These are phyloP conservation scores for Piprites chloris DNA, from an alignment of 2,113 vertebrate species.

Conservation along the genomic window DNA sequence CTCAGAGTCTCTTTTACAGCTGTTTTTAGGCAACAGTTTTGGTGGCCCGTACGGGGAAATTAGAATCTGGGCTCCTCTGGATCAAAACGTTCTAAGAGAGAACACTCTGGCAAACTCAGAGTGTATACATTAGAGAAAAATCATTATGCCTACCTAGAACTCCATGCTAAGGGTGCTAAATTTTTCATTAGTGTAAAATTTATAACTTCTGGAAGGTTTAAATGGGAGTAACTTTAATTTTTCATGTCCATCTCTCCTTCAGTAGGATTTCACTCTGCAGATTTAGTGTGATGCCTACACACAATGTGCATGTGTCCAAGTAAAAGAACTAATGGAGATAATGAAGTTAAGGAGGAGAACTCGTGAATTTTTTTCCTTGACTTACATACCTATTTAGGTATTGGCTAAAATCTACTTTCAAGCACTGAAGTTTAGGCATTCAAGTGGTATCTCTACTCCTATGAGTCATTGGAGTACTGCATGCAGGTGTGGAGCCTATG, in stretches of 20 bases:
- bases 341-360: not conserved
- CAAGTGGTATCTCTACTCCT: not conserved
- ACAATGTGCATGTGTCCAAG: not conserved
- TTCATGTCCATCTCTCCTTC: not conserved
- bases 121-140: not conserved
- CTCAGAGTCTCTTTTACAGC: no score
- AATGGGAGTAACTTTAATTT: not conserved
- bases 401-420: not conserved
- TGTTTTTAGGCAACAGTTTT: no score
- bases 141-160: not conserved
- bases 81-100: no score
- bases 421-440: not conserved
- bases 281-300: not conserved
- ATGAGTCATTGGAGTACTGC: not conserved
- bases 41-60: no score
- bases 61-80: no score
- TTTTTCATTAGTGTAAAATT: not conserved
- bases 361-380: not conserved
- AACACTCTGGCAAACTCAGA: not conserved
- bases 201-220: not conserved
- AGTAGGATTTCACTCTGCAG: not conserved
- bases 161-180: not conserved
- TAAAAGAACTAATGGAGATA: not conserved
- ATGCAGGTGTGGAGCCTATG: not conserved
- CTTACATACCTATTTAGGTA: not conserved